These are phyloP conservation scores for Galleria mellonella DNA, from an alignment of 1,140 invertebrate genomes.

Conservation along the genomic window DNA sequence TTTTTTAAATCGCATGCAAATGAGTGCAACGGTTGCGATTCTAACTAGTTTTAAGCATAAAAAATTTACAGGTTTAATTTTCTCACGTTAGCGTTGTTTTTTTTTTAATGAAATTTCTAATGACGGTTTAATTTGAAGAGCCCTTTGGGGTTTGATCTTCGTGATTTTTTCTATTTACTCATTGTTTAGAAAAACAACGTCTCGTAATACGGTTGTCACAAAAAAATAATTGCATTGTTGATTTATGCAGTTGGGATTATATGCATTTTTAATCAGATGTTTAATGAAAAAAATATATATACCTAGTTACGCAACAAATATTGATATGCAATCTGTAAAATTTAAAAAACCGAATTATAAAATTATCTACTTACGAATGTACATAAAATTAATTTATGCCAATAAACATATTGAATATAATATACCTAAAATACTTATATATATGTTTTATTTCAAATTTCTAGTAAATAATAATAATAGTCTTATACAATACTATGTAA, in stretches of 20 bases:
- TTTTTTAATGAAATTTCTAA: constrained; percentile 61
- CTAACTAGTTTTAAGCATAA: constrained; percentile 28
- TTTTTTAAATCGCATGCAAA: constrained; percentile 36
- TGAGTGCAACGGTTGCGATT: constrained; percentile 55
- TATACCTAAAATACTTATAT: too few relatives aligned
- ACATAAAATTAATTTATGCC: too few relatives aligned
- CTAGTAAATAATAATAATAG: too few relatives aligned
- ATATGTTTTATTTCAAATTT: too few relatives aligned
- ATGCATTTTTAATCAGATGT: too few relatives aligned
- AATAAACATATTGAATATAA: too few relatives aligned
- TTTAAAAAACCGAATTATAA: too few relatives aligned
- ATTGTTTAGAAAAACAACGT: constrained; percentile 68
- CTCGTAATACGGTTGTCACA: constrained; percentile 68
- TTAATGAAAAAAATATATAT: too few relatives aligned
- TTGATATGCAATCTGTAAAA: too few relatives aligned
- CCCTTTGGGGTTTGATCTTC: constrained; percentile 69
- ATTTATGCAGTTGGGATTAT: constrained; percentile 49
- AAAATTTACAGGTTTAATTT: constrained; percentile 56
- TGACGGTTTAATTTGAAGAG: constrained; percentile 72
- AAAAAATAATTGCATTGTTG: constrained; percentile 68
- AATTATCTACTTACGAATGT: too few relatives aligned
- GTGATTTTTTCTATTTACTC: constrained; percentile 36
- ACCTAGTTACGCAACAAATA: too few relatives aligned
- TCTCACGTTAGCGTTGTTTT: constrained; percentile 64
- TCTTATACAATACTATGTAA: too few relatives aligned